Percentiles rank a stretch among this genome's conserved stretches.
These are phyloP conservation scores for Phrynocephalus versicolor DNA, from an alignment of 2,113 vertebrate genomes.

Conservation along the genomic window DNA sequence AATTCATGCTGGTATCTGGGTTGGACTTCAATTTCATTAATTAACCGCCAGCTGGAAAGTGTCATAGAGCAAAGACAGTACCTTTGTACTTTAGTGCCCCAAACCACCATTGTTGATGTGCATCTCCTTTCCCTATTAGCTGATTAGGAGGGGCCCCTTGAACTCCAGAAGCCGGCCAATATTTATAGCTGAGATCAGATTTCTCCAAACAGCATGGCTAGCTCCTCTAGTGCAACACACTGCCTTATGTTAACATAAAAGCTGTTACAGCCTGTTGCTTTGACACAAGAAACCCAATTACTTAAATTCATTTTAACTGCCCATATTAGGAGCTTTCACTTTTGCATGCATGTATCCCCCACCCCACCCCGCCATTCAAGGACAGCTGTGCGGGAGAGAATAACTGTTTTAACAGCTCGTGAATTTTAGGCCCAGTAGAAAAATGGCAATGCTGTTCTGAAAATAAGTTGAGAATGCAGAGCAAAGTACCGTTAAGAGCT, in stretches of 20 bases:
- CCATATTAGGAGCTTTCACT: neutral
- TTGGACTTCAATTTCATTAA: neutral
- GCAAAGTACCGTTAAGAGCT: slow-evolving; percentile 53
- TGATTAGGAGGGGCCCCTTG: neutral
- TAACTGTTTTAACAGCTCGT: slow-evolving; percentile 10
- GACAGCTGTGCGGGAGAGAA: slow-evolving; percentile 24
- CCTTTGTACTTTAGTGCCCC: neutral
- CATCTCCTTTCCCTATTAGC: too few relatives aligned
- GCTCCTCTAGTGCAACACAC: too few relatives aligned
- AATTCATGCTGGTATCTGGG: neutral
- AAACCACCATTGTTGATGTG: neutral
- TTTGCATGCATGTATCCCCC: slow-evolving; percentile 12
- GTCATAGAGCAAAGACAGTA: neutral
- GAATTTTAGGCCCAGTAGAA: slow-evolving; percentile 33
- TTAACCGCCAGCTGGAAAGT: neutral
- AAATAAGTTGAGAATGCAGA: slow-evolving; percentile 47
- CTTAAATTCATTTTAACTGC: neutral
- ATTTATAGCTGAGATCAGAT: neutral
- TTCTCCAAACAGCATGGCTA: neutral
- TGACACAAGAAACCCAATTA: neutral
- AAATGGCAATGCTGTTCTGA: slow-evolving; percentile 32
- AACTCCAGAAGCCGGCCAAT: neutral
- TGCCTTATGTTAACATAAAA: neutral
- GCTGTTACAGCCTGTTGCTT: neutral
- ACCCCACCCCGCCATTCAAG: slow-evolving; percentile 15